Evolutionary conservation across 1,140 invertebrate genomes (phyloP).

Genomic region (Hylaeus volcanicus): DNA sequence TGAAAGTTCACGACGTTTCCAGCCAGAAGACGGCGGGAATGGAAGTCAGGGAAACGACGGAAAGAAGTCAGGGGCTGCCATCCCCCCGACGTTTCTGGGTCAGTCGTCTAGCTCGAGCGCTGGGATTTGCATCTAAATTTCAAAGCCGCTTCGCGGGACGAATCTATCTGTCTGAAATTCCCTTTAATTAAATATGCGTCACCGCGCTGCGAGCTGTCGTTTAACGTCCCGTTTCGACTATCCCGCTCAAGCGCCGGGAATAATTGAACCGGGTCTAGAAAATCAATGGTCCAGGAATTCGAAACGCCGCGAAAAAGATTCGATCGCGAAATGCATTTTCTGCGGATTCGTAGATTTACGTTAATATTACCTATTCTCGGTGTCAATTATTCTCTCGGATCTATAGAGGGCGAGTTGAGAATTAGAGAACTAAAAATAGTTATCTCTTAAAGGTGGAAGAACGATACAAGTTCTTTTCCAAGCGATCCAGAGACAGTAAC

Average conservation of each 20-base stretch:
- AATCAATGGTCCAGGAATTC: no score
- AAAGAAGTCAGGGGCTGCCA: constrained; percentile 1
- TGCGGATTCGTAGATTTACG: no score
- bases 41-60: background rate
- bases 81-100: constrained; percentile 40
- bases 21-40: background rate
- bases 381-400: no score
- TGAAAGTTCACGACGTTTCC: constrained; percentile 38
- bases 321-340: no score
- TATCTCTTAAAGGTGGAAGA: no score
- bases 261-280: background rate
- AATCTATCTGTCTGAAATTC: constrained; percentile 16
- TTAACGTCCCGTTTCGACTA: background rate
- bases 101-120: constrained; percentile 17
- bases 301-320: no score
- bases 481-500: no score
- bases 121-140: constrained; percentile 49
- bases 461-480: no score
- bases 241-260: background rate
- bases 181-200: constrained; percentile 50
- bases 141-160: constrained; percentile 25
- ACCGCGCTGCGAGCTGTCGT: background rate
- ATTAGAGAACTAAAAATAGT: no score
- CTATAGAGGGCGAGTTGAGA: no score
- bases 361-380: no score